These are phyloP conservation scores for Dicrurus megarhynchus DNA, from an alignment of 2,113 vertebrate species.

Conservation along the genomic window DNA sequence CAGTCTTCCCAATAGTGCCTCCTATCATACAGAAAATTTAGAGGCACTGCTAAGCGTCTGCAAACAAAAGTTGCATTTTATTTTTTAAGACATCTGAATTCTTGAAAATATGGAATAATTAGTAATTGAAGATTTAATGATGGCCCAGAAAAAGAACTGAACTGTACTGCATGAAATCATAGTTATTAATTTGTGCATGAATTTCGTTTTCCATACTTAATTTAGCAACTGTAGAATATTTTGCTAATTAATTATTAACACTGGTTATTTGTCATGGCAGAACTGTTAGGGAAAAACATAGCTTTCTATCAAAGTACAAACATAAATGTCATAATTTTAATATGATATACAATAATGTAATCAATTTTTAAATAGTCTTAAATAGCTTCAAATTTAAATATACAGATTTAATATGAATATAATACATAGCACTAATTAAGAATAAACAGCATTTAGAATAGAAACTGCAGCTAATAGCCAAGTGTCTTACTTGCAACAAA, in stretches of 20 bases:
- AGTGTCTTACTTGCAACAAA: neutral
- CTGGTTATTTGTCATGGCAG: conserved; percentile 39
- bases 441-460: neutral
- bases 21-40: conserved; percentile 25
- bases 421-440: neutral
- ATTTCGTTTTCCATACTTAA: conserved; percentile 3
- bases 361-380: conserved; percentile 18
- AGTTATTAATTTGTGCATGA: conserved; percentile 51
- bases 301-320: conserved; percentile 26
- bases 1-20: neutral
- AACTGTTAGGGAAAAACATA: conserved; percentile 7
- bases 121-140: conserved; percentile 53
- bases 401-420: neutral
- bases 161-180: conserved; percentile 41
- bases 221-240: conserved; percentile 55
- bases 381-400: conserved; percentile 14
- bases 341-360: conserved; percentile 14
- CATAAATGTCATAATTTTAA: neutral
- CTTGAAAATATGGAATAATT: conserved; percentile 46
- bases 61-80: conserved; percentile 41
- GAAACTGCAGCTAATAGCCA: neutral
- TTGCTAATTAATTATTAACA: conserved; percentile 58
- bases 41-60: neutral
- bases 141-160: conserved; percentile 39
- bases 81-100: conserved; percentile 53